These are phyloP conservation scores for Drosophila pallidifrons DNA, from an alignment of 1,140 invertebrate species.

Conservation along the genomic window DNA sequence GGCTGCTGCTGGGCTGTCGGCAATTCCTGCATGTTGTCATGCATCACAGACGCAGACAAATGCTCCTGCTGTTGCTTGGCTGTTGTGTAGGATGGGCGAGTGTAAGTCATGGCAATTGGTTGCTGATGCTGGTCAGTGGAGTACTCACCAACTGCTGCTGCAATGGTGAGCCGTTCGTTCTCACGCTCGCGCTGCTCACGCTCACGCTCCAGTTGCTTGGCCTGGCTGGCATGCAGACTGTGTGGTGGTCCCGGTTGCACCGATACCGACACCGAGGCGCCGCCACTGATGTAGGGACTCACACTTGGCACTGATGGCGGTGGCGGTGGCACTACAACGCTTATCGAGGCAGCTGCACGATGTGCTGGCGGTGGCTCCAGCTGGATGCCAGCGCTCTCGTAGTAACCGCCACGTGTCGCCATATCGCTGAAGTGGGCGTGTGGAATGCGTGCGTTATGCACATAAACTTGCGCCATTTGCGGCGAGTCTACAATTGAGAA, in stretches of 20 bases:
- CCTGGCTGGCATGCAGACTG: slow-evolving; percentile 76
- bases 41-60: slow-evolving; percentile 45
- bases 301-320: slow-evolving; percentile 72
- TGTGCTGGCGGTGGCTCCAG: slow-evolving; percentile 89
- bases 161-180: slow-evolving; percentile 67
- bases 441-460: slow-evolving; percentile 85
- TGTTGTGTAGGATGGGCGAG: slow-evolving; percentile 29
- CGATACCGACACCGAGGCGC: slow-evolving; percentile 56
- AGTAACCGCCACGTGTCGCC: slow-evolving; percentile 74
- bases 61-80: slow-evolving; percentile 68
- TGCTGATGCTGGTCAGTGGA: neutral
- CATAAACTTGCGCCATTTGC: slow-evolving; percentile 90
- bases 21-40: slow-evolving; percentile 60
- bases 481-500: slow-evolving; percentile 87
- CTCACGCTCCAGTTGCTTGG: slow-evolving; percentile 70
- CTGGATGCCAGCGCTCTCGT: slow-evolving; percentile 60
- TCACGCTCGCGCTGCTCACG: slow-evolving; percentile 74
- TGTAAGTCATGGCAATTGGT: neutral
- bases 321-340: slow-evolving; percentile 84
- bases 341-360: slow-evolving; percentile 85
- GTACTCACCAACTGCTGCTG: slow-evolving; percentile 65
- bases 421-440: slow-evolving; percentile 82
- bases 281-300: slow-evolving; percentile 86
- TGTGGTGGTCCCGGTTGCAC: slow-evolving; percentile 65
- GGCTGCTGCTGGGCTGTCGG: slow-evolving; percentile 69